Conservation (phyloP, 2,888 invertebrate genomes). For the Rhagophthalmus giganteus region DNA sequence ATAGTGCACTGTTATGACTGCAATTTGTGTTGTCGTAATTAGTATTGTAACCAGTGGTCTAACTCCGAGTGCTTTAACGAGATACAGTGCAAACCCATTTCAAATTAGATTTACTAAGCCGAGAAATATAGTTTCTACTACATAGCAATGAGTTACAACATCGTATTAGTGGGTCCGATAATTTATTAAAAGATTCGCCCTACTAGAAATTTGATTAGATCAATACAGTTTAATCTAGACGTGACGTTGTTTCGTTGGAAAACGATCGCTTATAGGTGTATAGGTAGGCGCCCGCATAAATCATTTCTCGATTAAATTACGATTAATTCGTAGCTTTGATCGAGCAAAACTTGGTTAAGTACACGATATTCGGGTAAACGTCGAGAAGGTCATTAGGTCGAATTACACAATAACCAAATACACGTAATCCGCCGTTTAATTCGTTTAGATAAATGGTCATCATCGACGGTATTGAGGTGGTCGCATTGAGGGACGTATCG, state of each 20-base stretch:
- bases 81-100: slow-evolving; percentile 5
- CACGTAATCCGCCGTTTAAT: slow-evolving; percentile 25
- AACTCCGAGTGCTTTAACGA: slow-evolving; percentile 14
- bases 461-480: slow-evolving; percentile 42
- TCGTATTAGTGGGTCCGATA: no score
- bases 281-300: no score
- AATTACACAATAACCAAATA: background rate
- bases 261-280: no score
- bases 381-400: background rate
- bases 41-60: slow-evolving; percentile 14
- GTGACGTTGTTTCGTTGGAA: no score
- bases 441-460: slow-evolving; percentile 42
- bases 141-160: background rate
- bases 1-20: slow-evolving; percentile 11
- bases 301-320: no score
- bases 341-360: no score
- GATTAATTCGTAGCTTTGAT: background rate
- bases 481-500: slow-evolving; percentile 42
- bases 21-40: slow-evolving; percentile 15
- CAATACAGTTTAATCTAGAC: background rate
- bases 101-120: slow-evolving; percentile 11
- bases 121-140: background rate
- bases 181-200: background rate
- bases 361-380: no score
- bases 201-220: background rate